phyloP scores from a whole-genome alignment of 2,888 invertebrate genomes.

The Galerucella nymphaeae region DNA sequence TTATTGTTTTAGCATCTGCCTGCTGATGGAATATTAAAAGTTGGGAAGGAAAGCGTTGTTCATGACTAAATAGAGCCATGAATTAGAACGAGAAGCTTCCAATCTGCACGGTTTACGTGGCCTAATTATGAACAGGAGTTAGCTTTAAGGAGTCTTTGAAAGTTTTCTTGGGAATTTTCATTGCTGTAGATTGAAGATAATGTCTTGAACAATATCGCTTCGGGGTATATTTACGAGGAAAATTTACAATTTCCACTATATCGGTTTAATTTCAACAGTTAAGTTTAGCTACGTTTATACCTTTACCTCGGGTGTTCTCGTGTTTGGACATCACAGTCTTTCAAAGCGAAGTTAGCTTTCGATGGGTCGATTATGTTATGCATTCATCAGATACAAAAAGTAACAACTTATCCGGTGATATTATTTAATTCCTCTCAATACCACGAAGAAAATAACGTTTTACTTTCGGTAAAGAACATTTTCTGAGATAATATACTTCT shows the following conservation, averaged over 20 bases:
- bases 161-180: conserved; percentile 35
- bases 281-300: not conserved
- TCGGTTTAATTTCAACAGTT: not conserved
- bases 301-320: too few relatives aligned
- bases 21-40: conserved; percentile 40
- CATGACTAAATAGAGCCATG: conserved; percentile 45
- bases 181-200: conserved; percentile 36
- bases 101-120: conserved; percentile 40
- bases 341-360: too few relatives aligned
- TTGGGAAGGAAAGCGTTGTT: conserved; percentile 42
- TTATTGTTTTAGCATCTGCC: conserved; percentile 47
- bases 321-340: too few relatives aligned
- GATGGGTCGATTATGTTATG: too few relatives aligned
- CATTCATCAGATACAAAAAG: too few relatives aligned
- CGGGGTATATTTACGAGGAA: conserved; percentile 22
- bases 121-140: conserved; percentile 41
- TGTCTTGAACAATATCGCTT: conserved; percentile 22
- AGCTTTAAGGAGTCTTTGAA: conserved; percentile 33
- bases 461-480: not conserved
- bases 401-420: not conserved
- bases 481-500: not conserved
- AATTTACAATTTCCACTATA: conserved; percentile 19
- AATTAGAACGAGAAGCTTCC: conserved; percentile 41
- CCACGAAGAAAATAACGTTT: not conserved
- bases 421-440: not conserved